phyloP scores from a whole-genome alignment of 2,888 invertebrate species.

The Tenthredo notha region DNA sequence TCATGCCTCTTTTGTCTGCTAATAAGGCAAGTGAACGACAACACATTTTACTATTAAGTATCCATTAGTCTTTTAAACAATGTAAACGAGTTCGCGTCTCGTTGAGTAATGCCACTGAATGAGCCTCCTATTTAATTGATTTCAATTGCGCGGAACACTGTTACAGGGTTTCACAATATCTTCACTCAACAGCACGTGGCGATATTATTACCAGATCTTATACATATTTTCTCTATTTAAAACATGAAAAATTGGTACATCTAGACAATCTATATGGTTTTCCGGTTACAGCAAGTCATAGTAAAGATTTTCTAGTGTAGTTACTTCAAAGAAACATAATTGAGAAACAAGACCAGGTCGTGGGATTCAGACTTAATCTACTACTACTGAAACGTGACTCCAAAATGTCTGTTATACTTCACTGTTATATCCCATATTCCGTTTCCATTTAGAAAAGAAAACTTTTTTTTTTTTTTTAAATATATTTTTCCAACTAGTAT shows the following conservation, averaged over 20 bases:
- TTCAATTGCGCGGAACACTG: background rate
- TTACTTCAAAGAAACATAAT: constrained; percentile 1
- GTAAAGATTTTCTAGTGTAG: background rate
- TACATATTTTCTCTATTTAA: background rate
- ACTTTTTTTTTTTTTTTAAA: background rate
- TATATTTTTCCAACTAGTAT: background rate
- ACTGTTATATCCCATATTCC: background rate
- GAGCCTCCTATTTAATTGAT: constrained; percentile 21
- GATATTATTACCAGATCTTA: background rate
- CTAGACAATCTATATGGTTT: background rate
- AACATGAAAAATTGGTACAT: background rate
- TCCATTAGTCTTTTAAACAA: background rate
- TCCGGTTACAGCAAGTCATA: background rate
- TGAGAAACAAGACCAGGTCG: constrained; percentile 3
- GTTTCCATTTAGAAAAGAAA: background rate
- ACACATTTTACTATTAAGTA: background rate
- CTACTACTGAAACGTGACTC: background rate
- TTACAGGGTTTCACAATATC: constrained; percentile 6
- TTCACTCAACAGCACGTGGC: background rate
- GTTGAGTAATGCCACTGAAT: background rate
- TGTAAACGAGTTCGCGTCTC: constrained; percentile 20
- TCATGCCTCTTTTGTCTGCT: background rate
- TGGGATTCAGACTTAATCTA: background rate
- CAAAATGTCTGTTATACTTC: background rate
- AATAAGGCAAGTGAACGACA: background rate